Evolutionary conservation across 2,113 vertebrate genomes (phyloP), one percentile per base, ranked within the genome.

Genomic region (Pollachius pollachius): DNA sequence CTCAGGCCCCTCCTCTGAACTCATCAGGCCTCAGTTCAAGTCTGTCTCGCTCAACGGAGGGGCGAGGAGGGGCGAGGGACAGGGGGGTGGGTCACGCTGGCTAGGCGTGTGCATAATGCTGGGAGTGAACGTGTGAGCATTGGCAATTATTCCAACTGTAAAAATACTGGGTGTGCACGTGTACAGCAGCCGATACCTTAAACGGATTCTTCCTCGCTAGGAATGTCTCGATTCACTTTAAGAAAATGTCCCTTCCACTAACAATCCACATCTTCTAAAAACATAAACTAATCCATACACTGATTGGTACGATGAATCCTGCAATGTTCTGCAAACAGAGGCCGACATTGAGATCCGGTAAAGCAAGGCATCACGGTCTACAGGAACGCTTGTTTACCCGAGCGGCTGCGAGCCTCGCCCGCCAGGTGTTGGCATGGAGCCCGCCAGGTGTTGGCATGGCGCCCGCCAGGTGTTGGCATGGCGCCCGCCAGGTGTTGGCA

Each of bases 201-300:
- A 57, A 88, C 87, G 76, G 91, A 81, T 83, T 88, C 23, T 91
- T 84, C 95, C 95, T 94, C 95, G 91, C 94, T 92, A 97, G 96
- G 96, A 98, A 98, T 98, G 97, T 98, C 92, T 96, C 94, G 94
- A 94, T 95, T 96, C 91, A 93, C 90, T 94, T 93, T 67, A 71
- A 82, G 83, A 83, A 74, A 72, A 75, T 52, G 90, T 89, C 90
- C 88, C 78, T 93, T 91, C 84, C 83, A 88, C 86, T 94, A 94
- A 92, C 93, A 93, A 90, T 94, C 90, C 91, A 92, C 91, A 90
- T 88, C 89, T 92, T 96, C 94, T 96, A 95, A 94, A 97, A 94
- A 97, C 92, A 48, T 48, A 93, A 95, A 97, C 95, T 93, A 95
- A 96, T 96, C 94, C 89, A 94, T 92, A 96, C 91, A 87, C 95